Percentiles rank a stretch among this genome's conserved stretches.
Conservation (phyloP, 2,797 vertebrate genomes). For the Siniperca obscura region DNA sequence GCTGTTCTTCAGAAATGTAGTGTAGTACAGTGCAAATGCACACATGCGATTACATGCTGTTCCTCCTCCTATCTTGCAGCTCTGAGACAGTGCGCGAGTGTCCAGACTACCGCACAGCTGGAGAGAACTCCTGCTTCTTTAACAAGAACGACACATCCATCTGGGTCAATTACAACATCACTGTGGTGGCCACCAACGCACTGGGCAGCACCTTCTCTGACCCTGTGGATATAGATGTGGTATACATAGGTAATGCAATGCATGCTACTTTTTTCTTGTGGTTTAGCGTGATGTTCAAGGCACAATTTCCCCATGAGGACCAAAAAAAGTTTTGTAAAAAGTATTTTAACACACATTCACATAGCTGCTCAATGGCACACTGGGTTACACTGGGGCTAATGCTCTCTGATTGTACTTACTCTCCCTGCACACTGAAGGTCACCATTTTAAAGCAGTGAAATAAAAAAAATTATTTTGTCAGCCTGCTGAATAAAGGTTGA, state of each 20-base stretch:
- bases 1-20: not conserved
- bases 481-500: not conserved
- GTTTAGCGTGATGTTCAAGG: not conserved
- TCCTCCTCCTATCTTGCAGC: slow-evolving; percentile 57
- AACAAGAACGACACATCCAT: slow-evolving; percentile 90
- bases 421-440: slow-evolving; percentile 26
- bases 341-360: slow-evolving; percentile 26
- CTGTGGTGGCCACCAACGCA: slow-evolving; percentile 89
- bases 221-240: slow-evolving; percentile 87
- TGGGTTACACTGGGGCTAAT: slow-evolving; percentile 28
- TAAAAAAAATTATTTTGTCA: not conserved
- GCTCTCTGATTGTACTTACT: slow-evolving; percentile 9
- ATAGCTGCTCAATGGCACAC: slow-evolving; percentile 28
- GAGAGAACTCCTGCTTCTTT: slow-evolving; percentile 94
- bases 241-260: slow-evolving; percentile 89
- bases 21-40: not conserved
- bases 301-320: slow-evolving; percentile 7
- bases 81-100: slow-evolving; percentile 86
- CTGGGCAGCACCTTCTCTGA: slow-evolving; percentile 89
- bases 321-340: slow-evolving; percentile 22
- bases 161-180: slow-evolving; percentile 92
- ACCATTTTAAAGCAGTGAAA: slow-evolving; percentile 4
- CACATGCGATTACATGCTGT: slow-evolving; percentile 3
- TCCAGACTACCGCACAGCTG: slow-evolving; percentile 91
- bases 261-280: not conserved